Base-by-base conservation (phyloP, 2,113 vertebrate genomes). In the Bufo bufo region DNA sequence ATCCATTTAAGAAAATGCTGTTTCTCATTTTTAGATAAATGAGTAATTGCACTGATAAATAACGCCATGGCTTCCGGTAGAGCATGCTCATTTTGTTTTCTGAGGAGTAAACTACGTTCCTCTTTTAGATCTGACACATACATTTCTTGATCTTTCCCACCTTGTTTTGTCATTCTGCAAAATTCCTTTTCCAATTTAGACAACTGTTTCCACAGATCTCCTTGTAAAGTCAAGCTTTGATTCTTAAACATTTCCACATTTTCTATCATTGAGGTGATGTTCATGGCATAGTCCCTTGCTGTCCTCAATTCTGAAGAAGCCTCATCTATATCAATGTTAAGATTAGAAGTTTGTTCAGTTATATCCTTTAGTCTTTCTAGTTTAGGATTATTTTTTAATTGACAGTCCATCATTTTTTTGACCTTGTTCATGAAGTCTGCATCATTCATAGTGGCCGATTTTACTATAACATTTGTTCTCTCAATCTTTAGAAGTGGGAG, bases 1-100 rank as follows among this genome's bases (percentile, higher is more conserved):
- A 93, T 88, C 92, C 92, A 92, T 20, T 90, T 84, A 52, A 93
- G 86, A 82, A 93, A 93, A 59, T 89, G 91, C 59, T 89, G 90
- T 88, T 87, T 92, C 82, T 92, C 92, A 0, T 69, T 12, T 0
- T 0, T 43, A 2, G 91, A 91, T 9, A 91, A 83, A 47, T 91
- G 82, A 77, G 90, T 89, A 45, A 93, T 77, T 1, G 90, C 92
- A 0, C 14, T 16, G 1, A 93, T 77, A 75, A 93, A 93, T 72
- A 91, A 90, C 59, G 89, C 89, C 66, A 93, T 6, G 0, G 89
- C 91, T 0, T 54, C 20, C 0, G 89, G 10, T 0, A 89, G 91
- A 3, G 83, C 83, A 0, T 90, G 89, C n/a, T 87, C 9, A 0
- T 90, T 84, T 86, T 92, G 92, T 87, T 91, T 89, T 8, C 6